Conservation (phyloP, 2,797 vertebrate genomes). For the Spondyliosoma cantharus region DNA sequence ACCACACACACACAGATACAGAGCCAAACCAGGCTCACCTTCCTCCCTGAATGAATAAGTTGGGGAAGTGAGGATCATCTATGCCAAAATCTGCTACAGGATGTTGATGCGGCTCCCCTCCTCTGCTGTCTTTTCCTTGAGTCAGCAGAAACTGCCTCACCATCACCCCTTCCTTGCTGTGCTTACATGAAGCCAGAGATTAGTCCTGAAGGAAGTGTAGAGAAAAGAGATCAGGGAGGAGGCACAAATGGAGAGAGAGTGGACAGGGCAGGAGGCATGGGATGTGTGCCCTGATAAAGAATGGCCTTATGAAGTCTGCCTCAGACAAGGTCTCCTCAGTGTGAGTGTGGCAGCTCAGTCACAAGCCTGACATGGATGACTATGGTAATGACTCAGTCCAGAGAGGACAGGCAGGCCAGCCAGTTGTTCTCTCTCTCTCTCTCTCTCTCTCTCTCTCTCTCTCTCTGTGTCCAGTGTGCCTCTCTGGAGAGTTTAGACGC, state of each 20-base stretch:
- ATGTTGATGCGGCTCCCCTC: conserved; percentile 33
- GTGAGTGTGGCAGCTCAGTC: conserved; percentile 69
- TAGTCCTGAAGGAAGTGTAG: conserved; percentile 30
- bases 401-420: conserved; percentile 57
- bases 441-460: conserved; percentile 38
- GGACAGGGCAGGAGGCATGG: conserved; percentile 2
- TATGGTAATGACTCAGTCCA: conserved; percentile 76
- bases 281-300: conserved; percentile 64
- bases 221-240: conserved; percentile 24
- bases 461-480: conserved; percentile 17
- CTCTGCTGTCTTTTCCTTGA: conserved; percentile 36
- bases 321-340: conserved; percentile 79
- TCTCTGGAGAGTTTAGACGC: conserved; percentile 34
- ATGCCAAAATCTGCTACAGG: conserved; percentile 53
- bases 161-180: conserved; percentile 29
- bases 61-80: conserved; percentile 39
- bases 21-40: conserved; percentile 7
- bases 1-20: conserved; percentile 19
- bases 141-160: conserved; percentile 44
- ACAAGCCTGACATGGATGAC: conserved; percentile 74
- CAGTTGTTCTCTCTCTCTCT: conserved; percentile 67
- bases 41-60: conserved; percentile 29
- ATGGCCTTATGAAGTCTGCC: conserved; percentile 65
- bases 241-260: conserved; percentile 9
- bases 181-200: conserved; percentile 33